Percentiles rank a stretch among this genome's conserved stretches.
Conservation (phyloP, 2,888 invertebrate genomes). For the Cephalotes varians region DNA sequence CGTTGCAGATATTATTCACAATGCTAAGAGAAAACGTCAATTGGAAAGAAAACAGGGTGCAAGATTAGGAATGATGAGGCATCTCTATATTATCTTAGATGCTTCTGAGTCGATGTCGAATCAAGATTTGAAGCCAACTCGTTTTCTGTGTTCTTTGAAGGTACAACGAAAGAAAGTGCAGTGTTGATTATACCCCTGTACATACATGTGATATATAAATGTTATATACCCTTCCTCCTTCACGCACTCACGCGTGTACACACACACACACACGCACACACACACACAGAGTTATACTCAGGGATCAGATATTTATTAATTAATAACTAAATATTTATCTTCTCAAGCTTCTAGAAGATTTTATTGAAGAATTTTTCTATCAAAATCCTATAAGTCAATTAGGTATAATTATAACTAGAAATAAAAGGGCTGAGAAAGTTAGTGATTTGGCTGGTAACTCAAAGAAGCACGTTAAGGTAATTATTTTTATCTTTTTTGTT, state of each 20-base stretch:
- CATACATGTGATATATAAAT: not conserved
- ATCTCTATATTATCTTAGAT: slow-evolving; percentile 96
- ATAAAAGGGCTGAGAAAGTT: slow-evolving; percentile 97
- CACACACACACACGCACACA: no score
- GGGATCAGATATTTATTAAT: no score
- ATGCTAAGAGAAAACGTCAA: slow-evolving; percentile 93
- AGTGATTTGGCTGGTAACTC: slow-evolving; percentile 96
- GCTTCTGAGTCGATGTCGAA: slow-evolving; percentile 97
- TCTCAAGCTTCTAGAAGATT: slow-evolving; percentile 94
- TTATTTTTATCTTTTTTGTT: not conserved
- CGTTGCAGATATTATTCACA: slow-evolving; percentile 96
- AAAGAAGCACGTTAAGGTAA: slow-evolving; percentile 91
- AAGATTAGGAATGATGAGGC: slow-evolving; percentile 99
- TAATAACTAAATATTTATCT: slow-evolving; percentile 29
- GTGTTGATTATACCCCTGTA: not conserved
- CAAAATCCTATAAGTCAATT: slow-evolving; percentile 99
- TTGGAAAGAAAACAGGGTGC: slow-evolving; percentile 91
- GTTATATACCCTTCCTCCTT: no score
- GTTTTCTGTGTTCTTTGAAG: slow-evolving; percentile 95
- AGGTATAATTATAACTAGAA: slow-evolving; percentile 95
- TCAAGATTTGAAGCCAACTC: slow-evolving; percentile 97
- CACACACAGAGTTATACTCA: no score
- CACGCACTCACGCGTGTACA: no score
- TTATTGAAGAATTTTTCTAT: slow-evolving; percentile 98
- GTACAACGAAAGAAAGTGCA: slow-evolving; percentile 85